phyloP scores from a whole-genome alignment of 2,888 invertebrate genomes.

The Argyresthia albistria region DNA sequence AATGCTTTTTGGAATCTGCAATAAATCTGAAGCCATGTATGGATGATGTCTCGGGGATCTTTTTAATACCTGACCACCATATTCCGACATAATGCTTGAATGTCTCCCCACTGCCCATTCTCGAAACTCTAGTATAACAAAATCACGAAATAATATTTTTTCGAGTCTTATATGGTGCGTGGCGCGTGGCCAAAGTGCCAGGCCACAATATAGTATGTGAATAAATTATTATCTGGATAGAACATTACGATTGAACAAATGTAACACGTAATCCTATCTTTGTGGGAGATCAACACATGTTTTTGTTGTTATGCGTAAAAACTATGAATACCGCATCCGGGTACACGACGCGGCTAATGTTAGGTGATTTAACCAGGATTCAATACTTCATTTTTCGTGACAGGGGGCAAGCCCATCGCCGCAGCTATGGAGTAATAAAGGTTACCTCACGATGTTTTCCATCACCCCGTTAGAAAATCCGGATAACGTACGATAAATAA shows the following conservation, averaged over 20 bases:
- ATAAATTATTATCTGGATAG: background rate
- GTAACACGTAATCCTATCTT: background rate
- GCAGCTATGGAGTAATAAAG: too few species aligned
- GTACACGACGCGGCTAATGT: too few species aligned
- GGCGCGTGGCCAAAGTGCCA: background rate
- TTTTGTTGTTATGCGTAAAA: background rate
- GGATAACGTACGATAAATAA: too few species aligned
- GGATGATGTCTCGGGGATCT: slow-evolving; percentile 61
- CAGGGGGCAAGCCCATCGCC: too few species aligned
- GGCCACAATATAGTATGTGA: background rate
- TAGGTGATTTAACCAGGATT: too few species aligned
- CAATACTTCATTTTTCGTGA: too few species aligned
- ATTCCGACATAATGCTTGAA: slow-evolving; percentile 42
- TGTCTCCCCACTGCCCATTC: slow-evolving; percentile 13
- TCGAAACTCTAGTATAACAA: too few species aligned
- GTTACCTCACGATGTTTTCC: too few species aligned
- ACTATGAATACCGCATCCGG: too few species aligned
- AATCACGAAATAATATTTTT: too few species aligned
- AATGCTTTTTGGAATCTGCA: slow-evolving; percentile 73
- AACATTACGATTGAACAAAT: background rate
- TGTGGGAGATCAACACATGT: background rate
- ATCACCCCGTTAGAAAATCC: too few species aligned
- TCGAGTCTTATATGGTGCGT: too few species aligned
- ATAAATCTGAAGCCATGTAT: slow-evolving; percentile 78
- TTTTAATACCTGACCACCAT: slow-evolving; percentile 63